Evolutionary conservation across 1,140 invertebrate genomes (phyloP).

Genomic region (Epicauta chinensis): DNA sequence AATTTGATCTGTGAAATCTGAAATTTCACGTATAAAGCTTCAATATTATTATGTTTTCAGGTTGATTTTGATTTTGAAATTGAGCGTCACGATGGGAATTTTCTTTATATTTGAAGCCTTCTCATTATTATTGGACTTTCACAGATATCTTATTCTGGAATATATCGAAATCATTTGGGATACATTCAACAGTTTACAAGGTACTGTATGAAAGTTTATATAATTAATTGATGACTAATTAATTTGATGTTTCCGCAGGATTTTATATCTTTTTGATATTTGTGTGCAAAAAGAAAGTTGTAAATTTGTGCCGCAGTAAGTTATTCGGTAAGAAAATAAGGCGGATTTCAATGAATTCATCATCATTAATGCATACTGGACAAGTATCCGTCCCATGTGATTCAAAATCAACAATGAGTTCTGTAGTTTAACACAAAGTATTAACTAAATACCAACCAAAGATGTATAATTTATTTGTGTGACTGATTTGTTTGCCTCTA

Average conservation of each 20-base stretch:
- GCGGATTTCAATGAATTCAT: background rate
- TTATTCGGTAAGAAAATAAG: background rate
- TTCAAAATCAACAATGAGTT: no score
- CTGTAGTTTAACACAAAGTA: no score
- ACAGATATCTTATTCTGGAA: conserved; percentile 11
- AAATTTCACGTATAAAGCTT: background rate
- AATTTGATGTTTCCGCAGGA: conserved; percentile 4
- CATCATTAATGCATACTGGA: background rate
- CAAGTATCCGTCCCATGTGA: no score
- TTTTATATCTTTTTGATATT: conserved; percentile 7
- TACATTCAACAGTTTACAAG: conserved; percentile 12
- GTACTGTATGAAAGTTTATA: background rate
- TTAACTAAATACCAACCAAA: no score
- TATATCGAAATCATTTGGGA: conserved; percentile 23
- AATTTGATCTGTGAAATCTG: no score
- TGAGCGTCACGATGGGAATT: conserved; percentile 56
- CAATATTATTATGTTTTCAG: conserved; percentile 36
- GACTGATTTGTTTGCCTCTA: no score
- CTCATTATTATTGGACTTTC: conserved; percentile 32
- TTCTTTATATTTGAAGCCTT: conserved; percentile 49
- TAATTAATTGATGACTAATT: background rate
- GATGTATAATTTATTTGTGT: no score
- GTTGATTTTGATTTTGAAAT: conserved; percentile 50
- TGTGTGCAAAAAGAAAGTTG: conserved; percentile 2
- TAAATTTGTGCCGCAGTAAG: background rate